A percentile compares a stretch with the other conserved stretches of the same genome.
Evolutionary conservation across 2,797 vertebrate genomes (phyloP).

Genomic region (Hafferia zeledoni): DNA sequence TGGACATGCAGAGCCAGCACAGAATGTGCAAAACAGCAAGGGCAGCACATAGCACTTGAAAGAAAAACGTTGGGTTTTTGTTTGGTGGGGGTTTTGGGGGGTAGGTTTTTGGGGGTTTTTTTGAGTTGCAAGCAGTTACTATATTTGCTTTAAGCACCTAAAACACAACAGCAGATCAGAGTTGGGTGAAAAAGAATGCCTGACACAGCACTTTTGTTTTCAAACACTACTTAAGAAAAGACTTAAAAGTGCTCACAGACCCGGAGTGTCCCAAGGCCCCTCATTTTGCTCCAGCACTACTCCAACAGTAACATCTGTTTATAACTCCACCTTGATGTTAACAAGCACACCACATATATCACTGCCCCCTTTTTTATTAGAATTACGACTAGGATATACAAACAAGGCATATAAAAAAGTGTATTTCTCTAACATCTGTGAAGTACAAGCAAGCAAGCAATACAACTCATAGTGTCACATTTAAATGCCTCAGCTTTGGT

Average conservation of each 20-base stretch:
- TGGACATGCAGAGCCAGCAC: not conserved
- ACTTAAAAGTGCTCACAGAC: not conserved
- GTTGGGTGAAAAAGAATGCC: not conserved
- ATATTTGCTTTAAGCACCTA: not conserved
- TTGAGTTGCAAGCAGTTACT: not conserved
- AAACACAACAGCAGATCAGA: not conserved
- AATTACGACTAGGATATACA: not conserved
- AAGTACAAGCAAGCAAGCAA: not conserved
- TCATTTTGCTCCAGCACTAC: not conserved
- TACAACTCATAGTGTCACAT: accelerated
- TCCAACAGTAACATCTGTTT: not conserved
- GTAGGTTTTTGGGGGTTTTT: not conserved
- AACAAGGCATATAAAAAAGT: not conserved
- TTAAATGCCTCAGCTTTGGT: not conserved
- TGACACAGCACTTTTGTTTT: not conserved
- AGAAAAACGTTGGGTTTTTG: not conserved
- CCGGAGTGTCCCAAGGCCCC: not conserved
- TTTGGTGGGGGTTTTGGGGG: not conserved
- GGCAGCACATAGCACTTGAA: not conserved
- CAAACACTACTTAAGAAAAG: not conserved
- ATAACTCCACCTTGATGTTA: accelerated
- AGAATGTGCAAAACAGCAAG: not conserved
- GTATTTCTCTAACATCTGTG: not conserved
- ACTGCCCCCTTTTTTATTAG: not conserved
- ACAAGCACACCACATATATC: not conserved